Base-by-base conservation (phyloP, 2,888 invertebrate genomes). In the Thymelicus acteon region DNA sequence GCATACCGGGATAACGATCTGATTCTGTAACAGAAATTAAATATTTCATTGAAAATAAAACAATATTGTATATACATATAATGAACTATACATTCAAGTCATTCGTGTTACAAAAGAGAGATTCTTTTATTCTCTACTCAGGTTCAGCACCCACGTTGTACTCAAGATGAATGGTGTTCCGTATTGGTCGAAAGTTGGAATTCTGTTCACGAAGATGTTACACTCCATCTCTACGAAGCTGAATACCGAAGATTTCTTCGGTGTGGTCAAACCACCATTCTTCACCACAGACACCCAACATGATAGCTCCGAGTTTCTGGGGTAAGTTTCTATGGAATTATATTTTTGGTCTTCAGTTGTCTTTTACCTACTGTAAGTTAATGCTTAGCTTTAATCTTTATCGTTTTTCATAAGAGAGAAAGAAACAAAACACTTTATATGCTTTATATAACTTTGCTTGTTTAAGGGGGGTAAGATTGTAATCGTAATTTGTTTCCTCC, bases 291-390 rank as follows among this genome's bases (percentile, higher is more conserved):
- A 97, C 15, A 95, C 96, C 74, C 98, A 98, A 80, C 98, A 98
- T 81, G 98, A 98, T 80, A 97, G 98, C 86, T 97, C 97, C 0
- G 98, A 98, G 88, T 98, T 97, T 88, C 90, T 98, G 69, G 96
- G 97, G 88, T 97, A 94, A 89, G 87, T 77, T 37, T 37, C 5
- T 63, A 48, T 54, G 19, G 10, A 7, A 49, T 49, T n/a, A 15
- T 10, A 24, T 54, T 31, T 10, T 24, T 54, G 54, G 19, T 7
- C n/a, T 54, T 54, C 10, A 7, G 44, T 44, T 44, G 31, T 31
- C 31, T 31, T 31, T 31, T 31, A 31, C 2, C 31, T 31, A 31
- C 1, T 10, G 44, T 8, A 12, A 44, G 8, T 44, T 44, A 12
- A 44, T 44, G 44, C 3, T 10, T 10, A 12, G 0, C 40, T 8